Percentiles rank a stretch among this genome's conserved stretches.
phyloP scores from a whole-genome alignment of 2,888 invertebrate species.

The Amphimallon solstitiale region DNA sequence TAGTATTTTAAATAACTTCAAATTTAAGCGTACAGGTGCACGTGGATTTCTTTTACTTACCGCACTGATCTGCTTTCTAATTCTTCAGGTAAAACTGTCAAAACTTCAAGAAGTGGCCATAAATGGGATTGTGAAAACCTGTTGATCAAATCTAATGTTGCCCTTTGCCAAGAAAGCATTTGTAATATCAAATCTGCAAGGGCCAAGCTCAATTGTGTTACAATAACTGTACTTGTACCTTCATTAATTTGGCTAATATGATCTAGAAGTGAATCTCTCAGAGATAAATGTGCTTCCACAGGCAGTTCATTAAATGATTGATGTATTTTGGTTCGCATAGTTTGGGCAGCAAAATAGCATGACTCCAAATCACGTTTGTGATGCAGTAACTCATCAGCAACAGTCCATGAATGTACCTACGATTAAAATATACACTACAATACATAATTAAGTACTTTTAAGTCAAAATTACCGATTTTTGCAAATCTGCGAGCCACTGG shows the following conservation, averaged over 20 bases:
- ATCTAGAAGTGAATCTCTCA: slow-evolving; percentile 89
- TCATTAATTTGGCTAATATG: slow-evolving; percentile 85
- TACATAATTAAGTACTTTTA: background rate
- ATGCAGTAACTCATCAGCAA: slow-evolving; percentile 92
- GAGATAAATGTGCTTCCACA: slow-evolving; percentile 80
- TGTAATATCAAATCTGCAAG: slow-evolving; percentile 93
- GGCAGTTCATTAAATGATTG: slow-evolving; percentile 93
- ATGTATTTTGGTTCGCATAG: slow-evolving; percentile 95
- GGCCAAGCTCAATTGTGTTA: slow-evolving; percentile 92
- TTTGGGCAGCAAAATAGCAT: slow-evolving; percentile 98
- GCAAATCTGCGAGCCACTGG: slow-evolving; percentile 91
- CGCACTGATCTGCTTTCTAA: slow-evolving; percentile 82
- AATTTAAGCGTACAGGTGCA: too few species aligned
- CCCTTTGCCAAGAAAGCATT: slow-evolving; percentile 92
- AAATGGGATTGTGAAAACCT: slow-evolving; percentile 77
- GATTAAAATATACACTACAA: slow-evolving; percentile 58
- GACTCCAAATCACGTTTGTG: slow-evolving; percentile 89
- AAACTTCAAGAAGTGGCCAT: slow-evolving; percentile 88
- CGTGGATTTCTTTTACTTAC: too few species aligned
- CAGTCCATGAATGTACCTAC: slow-evolving; percentile 97
- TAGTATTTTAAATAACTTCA: too few species aligned
- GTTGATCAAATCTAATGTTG: slow-evolving; percentile 84
- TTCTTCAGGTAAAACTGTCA: slow-evolving; percentile 96
- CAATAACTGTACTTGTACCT: slow-evolving; percentile 83
- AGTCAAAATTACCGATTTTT: slow-evolving; percentile 85